Evolutionary conservation across 2,113 vertebrate genomes (phyloP).

Genomic region (Albula glossodonta): DNA sequence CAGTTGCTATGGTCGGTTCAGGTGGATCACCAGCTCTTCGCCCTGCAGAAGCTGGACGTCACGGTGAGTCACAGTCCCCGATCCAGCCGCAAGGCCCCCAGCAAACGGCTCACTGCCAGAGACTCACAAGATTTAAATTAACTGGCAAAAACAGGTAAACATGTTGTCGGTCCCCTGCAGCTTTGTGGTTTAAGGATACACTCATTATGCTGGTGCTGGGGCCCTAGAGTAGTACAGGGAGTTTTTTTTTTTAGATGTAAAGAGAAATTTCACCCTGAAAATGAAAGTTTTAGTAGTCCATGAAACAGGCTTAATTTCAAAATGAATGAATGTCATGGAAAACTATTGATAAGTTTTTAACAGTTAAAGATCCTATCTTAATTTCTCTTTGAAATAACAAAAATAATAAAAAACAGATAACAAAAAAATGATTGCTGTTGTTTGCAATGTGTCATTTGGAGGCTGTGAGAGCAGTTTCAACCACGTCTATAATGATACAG

Average conservation of each 20-base stretch:
- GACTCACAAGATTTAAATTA: not conserved
- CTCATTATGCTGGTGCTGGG: not conserved
- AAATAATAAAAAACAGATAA: too few species aligned
- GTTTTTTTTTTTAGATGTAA: not conserved
- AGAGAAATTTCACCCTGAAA: too few species aligned
- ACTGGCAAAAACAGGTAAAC: not conserved
- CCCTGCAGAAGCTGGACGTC: conserved; percentile 92
- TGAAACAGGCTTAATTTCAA: too few species aligned
- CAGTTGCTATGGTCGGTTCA: conserved; percentile 94
- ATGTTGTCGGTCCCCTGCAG: not conserved
- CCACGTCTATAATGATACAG: too few species aligned
- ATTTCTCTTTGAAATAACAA: too few species aligned
- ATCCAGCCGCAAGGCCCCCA: not conserved
- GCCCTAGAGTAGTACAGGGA: not conserved
- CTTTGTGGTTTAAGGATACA: not conserved
- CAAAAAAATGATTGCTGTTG: too few species aligned
- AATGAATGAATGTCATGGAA: too few species aligned
- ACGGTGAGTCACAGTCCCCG: conserved; percentile 77
- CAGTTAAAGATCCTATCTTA: too few species aligned
- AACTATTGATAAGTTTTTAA: too few species aligned
- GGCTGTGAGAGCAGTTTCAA: too few species aligned
- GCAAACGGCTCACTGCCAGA: not conserved
- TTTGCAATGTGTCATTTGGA: too few species aligned
- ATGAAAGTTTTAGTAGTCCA: too few species aligned
- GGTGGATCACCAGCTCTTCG: conserved; percentile 97